Evolutionary conservation across 1,140 invertebrate genomes (phyloP), one percentile per base, ranked within the genome.

Genomic region (Drosophila littoralis): DNA sequence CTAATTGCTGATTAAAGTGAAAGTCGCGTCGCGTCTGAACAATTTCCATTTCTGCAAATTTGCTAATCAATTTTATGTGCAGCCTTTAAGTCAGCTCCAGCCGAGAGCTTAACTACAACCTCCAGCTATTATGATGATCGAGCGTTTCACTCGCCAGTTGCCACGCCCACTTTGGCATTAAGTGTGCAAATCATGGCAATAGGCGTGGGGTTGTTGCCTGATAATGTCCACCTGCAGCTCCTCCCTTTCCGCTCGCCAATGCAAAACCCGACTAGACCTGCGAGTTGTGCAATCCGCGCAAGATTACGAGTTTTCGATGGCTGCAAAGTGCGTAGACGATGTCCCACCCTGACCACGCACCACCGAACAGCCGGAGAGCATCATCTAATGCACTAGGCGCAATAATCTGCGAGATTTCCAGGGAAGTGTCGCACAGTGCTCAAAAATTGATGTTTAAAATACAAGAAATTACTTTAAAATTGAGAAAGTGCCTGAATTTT

Each of bases 11-110:
- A 75, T 65, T 66, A 85, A 75, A 81, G 82, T 81, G 82, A 86
- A 84, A 84, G 82, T 77, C 70, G 38, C 40, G 2, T n/a, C n/a
- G n/a, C n/a, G n/a, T 35, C 57, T 33, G 22, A 40, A 46, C 52
- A 64, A 84, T 73, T 77, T 69, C 59, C 63, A 73, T 40, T 57
- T 51, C 45, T 50, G 51, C 22, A 52, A 74, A 78, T 81, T 81
- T 40, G 79, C 38, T 86, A 86, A 86, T 85, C 82, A 86, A 78
- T 86, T 85, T 86, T 75, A 68, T 73, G 64, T 63, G 66, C 59
- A 48, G 50, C 57, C 57, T 81, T 74, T 60, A 66, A 46, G 43
- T 43, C 22, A 6, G 6, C 22, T 32, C 36, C 36, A 38, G 36
- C 36, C 8, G 36, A 40, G 15, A 60, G 79, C 48, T 77, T 74